Conservation (phyloP, 2,113 vertebrate species). For the Mesocricetus auratus region DNA sequence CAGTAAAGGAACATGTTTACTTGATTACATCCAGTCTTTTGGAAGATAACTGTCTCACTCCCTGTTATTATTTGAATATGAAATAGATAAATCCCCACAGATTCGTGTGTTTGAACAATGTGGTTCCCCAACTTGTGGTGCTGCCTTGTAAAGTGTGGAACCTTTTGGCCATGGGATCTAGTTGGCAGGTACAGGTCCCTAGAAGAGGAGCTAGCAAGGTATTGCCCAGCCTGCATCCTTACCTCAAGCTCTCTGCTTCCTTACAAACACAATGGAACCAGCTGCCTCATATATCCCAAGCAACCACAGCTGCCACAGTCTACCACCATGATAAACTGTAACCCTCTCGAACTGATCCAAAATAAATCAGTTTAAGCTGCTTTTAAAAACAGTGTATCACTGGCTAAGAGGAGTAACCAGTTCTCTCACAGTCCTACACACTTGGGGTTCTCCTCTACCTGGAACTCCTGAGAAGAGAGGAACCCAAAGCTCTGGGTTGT, state of each 20-base stretch:
- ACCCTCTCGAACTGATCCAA: neutral
- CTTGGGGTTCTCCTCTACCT: neutral
- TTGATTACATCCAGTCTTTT: slow-evolving; percentile 2
- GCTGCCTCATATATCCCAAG: neutral
- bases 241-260: neutral
- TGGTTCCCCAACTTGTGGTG: neutral
- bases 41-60: neutral
- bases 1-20: slow-evolving; percentile 7
- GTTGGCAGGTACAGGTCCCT: neutral
- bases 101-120: neutral
- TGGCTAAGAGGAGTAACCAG: neutral
- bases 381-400: neutral
- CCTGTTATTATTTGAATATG: neutral
- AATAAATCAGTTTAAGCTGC: neutral
- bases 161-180: neutral
- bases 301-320: neutral
- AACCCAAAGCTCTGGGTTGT: neutral
- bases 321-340: neutral
- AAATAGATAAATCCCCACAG: neutral
- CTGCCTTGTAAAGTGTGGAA: neutral
- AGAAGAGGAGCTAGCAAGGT: neutral
- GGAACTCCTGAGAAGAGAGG: slow-evolving; percentile 7
- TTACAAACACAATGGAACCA: neutral
- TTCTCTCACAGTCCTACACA: neutral
- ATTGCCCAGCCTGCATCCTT: neutral